A percentile compares a stretch with the other conserved stretches of the same genome.
phyloP scores from a whole-genome alignment of 2,888 invertebrate species.

The Tortrix viridana region DNA sequence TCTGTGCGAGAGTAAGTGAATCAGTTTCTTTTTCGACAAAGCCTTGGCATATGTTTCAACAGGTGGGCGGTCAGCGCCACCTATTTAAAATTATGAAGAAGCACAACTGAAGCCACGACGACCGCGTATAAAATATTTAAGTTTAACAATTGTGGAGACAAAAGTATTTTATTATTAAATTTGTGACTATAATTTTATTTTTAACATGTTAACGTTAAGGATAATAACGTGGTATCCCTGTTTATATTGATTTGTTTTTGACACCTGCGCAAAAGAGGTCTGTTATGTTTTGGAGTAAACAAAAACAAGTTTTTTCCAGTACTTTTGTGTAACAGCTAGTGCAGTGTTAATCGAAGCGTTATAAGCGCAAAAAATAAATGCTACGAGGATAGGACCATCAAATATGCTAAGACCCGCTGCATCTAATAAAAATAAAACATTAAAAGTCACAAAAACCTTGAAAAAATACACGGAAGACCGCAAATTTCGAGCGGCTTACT shows the following conservation, averaged over 20 bases:
- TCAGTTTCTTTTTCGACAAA: not conserved
- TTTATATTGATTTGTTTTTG: constrained; percentile 3
- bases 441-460: not conserved
- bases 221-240: not conserved
- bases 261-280: constrained; percentile 9
- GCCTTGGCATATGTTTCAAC: not conserved
- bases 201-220: not conserved
- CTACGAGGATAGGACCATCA: constrained; percentile 7
- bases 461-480: not conserved
- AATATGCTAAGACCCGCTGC: not conserved
- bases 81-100: too few species aligned
- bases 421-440: not conserved
- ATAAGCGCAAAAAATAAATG: not conserved
- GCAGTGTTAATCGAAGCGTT: too few species aligned
- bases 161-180: too few species aligned
- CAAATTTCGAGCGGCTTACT: constrained; percentile 3
- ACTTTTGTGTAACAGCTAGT: too few species aligned
- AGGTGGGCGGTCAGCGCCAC: not conserved
- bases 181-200: too few species aligned
- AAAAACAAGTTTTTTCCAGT: not conserved
- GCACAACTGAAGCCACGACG: too few species aligned
- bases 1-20: not conserved
- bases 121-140: too few species aligned
- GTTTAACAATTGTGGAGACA: too few species aligned
- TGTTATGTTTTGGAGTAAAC: constrained; percentile 10